A percentile compares a stretch with the other conserved stretches of the same genome.
These are phyloP conservation scores for Pseudochromis fuscus DNA, from an alignment of 2,797 vertebrate species.

Conservation along the genomic window DNA sequence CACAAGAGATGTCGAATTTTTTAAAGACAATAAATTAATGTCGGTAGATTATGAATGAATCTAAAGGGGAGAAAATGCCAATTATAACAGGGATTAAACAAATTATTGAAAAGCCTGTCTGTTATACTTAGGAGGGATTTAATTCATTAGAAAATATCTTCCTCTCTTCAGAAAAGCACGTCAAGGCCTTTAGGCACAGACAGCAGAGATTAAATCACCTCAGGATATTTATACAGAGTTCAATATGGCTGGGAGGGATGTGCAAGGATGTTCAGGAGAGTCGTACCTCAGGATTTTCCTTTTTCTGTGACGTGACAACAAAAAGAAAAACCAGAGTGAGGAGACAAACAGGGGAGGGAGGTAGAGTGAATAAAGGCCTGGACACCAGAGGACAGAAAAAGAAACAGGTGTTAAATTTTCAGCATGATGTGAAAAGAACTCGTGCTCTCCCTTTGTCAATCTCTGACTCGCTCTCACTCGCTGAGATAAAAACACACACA, in stretches of 20 bases:
- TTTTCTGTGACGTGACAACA: slow-evolving; percentile 18
- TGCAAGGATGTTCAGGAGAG: slow-evolving; percentile 4
- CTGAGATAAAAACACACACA: slow-evolving; percentile 33
- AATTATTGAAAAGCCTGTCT: neutral
- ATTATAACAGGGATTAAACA: neutral
- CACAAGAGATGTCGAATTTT: neutral
- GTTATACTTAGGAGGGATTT: neutral
- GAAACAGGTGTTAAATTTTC: slow-evolving; percentile 62
- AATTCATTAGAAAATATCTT: neutral
- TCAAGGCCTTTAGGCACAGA: neutral
- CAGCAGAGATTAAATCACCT: slow-evolving; percentile 2
- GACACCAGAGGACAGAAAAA: slow-evolving; percentile 42
- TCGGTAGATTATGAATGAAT: neutral
- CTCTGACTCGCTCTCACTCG: slow-evolving; percentile 8
- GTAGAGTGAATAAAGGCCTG: slow-evolving; percentile 12
- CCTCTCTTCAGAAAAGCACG: slow-evolving; percentile 1
- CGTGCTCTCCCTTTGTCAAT: slow-evolving; percentile 11
- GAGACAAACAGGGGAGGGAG: neutral
- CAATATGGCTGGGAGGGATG: slow-evolving; percentile 4
- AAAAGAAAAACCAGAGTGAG: slow-evolving; percentile 28
- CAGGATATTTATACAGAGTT: slow-evolving; percentile 13
- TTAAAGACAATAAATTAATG: neutral
- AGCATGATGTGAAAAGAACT: slow-evolving; percentile 34
- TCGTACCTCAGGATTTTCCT: slow-evolving; percentile 8
- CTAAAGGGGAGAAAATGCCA: neutral